These are phyloP conservation scores for Tetrax tetrax DNA, from an alignment of 2,113 vertebrate species.

Conservation along the genomic window DNA sequence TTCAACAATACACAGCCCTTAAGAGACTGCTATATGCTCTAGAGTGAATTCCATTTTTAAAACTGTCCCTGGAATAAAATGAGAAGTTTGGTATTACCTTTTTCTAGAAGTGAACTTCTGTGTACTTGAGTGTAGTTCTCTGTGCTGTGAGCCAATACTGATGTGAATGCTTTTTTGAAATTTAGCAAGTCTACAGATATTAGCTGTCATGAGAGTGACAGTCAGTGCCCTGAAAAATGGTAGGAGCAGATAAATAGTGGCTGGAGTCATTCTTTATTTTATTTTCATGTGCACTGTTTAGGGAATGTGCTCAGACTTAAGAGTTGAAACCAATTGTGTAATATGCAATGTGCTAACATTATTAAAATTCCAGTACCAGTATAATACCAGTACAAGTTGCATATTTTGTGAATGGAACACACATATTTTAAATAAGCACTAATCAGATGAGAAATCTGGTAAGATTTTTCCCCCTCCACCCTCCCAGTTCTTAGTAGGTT, in stretches of 20 bases:
- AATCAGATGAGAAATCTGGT: background rate
- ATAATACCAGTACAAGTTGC: background rate
- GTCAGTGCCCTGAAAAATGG: background rate
- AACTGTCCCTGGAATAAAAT: background rate
- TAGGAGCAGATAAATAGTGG: background rate
- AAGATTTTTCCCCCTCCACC: too few species aligned
- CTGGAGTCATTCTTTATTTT: background rate
- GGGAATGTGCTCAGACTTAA: background rate
- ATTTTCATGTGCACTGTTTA: background rate
- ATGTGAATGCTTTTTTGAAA: background rate
- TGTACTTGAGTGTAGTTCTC: background rate
- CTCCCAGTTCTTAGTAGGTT: background rate
- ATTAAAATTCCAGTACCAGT: background rate
- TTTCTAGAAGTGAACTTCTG: background rate
- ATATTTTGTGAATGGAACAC: background rate
- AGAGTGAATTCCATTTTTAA: background rate
- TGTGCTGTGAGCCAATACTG: background rate
- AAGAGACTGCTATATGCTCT: background rate
- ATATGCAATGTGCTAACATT: accelerated
- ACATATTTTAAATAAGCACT: background rate
- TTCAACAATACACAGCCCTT: background rate
- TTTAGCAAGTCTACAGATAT: background rate
- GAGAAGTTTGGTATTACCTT: background rate
- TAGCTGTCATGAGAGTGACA: background rate
- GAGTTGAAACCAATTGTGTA: background rate